These are phyloP conservation scores for Eumaeus atala DNA, from an alignment of 1,140 invertebrate species.

Conservation along the genomic window DNA sequence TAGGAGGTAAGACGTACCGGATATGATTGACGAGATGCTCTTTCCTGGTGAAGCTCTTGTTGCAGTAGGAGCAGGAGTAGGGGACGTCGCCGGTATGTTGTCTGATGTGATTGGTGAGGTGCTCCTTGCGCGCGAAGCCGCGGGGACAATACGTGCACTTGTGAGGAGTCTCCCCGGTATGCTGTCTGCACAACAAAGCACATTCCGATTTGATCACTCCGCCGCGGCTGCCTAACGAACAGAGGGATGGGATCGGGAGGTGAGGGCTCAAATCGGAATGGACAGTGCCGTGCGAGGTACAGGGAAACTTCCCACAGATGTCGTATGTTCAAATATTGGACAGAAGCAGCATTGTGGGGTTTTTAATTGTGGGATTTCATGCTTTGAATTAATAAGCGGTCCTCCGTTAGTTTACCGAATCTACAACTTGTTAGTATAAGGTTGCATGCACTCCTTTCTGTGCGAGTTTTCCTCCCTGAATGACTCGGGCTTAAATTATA, in stretches of 20 bases:
- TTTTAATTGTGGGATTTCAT: no score
- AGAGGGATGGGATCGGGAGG: no score
- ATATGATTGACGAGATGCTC: conserved; percentile 86
- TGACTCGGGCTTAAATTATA: no score
- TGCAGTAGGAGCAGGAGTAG: conserved; percentile 87
- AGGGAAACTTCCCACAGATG: conserved; percentile 51
- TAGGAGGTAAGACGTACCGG: conserved; percentile 40
- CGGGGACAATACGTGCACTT: conserved; percentile 91
- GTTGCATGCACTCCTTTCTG: no score
- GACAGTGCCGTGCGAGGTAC: conserved; percentile 64
- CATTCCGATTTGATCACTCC: conserved; percentile 73
- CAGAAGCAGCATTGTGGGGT: not conserved
- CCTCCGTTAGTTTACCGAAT: no score
- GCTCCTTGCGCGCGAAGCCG: conserved; percentile 89
- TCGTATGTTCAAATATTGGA: conserved; percentile 14
- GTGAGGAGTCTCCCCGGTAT: conserved; percentile 90
- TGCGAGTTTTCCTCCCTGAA: no score
- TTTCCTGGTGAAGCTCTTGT: conserved; percentile 89
- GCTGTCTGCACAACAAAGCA: conserved; percentile 81
- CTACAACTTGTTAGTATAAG: no score
- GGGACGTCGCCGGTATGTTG: conserved; percentile 86
- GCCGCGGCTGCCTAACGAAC: no score
- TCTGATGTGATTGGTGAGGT: conserved; percentile 78
- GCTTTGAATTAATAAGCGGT: no score
- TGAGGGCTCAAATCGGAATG: conserved; percentile 58